These are phyloP conservation scores for Diploscapter pachys DNA, from an alignment of 1,140 invertebrate genomes.

Conservation along the genomic window DNA sequence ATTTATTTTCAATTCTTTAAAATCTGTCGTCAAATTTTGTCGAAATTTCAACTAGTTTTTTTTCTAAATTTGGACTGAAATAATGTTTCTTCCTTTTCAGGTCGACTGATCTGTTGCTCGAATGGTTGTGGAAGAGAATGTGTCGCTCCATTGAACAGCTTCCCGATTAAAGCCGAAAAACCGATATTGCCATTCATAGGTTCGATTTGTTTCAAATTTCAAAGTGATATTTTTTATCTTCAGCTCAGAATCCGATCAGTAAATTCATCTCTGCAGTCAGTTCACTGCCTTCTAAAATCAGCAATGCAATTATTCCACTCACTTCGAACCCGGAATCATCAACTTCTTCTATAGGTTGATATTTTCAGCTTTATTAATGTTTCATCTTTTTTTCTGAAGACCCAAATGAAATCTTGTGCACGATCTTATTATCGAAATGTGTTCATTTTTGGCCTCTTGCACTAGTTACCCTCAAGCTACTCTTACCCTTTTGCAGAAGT, in stretches of 20 bases:
- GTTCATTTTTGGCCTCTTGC: too few species aligned
- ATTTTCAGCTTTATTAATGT: too few species aligned
- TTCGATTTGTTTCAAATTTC: not conserved
- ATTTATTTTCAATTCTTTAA: too few species aligned
- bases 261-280: conserved; percentile 9
- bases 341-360: not conserved
- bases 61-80: too few species aligned
- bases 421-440: too few species aligned
- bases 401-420: not conserved
- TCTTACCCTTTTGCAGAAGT: too few species aligned
- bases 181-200: conserved; percentile 36
- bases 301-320: conserved; percentile 1
- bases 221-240: not conserved
- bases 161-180: conserved; percentile 36
- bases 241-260: conserved; percentile 3
- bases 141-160: conserved; percentile 38
- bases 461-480: too few species aligned
- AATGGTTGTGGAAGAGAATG: conserved; percentile 51
- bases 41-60: too few species aligned
- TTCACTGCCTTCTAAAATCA: not conserved
- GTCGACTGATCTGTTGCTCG: conserved; percentile 42
- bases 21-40: too few species aligned
- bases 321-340: not conserved
- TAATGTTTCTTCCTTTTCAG: not conserved
- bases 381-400: not conserved